Percentiles rank a stretch among this genome's conserved stretches.
Evolutionary conservation across 2,888 invertebrate genomes (phyloP).

Genomic region (Tineola bisselliella): DNA sequence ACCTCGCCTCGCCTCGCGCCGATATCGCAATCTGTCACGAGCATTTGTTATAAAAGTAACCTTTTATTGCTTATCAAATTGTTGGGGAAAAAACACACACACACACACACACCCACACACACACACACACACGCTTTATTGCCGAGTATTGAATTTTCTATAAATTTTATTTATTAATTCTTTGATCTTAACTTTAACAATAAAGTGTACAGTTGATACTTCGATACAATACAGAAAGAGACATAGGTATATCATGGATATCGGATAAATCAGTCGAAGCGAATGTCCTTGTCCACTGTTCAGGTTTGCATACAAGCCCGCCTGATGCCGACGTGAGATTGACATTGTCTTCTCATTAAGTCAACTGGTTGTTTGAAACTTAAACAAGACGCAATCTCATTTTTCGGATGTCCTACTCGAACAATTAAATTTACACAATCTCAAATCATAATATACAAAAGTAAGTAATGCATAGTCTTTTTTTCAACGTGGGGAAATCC

Average conservation of each 20-base stretch:
- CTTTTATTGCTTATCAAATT: conserved; percentile 10
- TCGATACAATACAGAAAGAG: not conserved
- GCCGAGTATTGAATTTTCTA: too few relatives aligned
- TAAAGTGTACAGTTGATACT: too few relatives aligned
- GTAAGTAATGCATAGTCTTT: too few relatives aligned
- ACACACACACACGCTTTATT: too few relatives aligned
- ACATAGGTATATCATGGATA: not conserved
- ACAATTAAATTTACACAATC: too few relatives aligned
- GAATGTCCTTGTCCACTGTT: conserved; percentile 12
- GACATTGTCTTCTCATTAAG: conserved; percentile 53
- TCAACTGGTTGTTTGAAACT: conserved; percentile 20
- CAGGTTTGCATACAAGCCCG: conserved; percentile 24
- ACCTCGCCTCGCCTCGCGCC: not conserved
- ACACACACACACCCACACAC: too few relatives aligned
- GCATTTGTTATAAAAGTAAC: conserved; percentile 16
- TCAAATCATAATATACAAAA: too few relatives aligned
- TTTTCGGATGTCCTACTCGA: not conserved
- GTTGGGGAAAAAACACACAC: not conserved
- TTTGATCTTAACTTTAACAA: too few relatives aligned
- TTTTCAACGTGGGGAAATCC: too few relatives aligned
- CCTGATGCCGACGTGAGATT: conserved; percentile 35
- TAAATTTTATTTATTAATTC: too few relatives aligned
- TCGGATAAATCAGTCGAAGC: not conserved
- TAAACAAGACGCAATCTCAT: not conserved
- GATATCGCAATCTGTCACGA: conserved; percentile 18